Conservation (phyloP, 2,888 invertebrate genomes). For the Sesamia inferens region DNA sequence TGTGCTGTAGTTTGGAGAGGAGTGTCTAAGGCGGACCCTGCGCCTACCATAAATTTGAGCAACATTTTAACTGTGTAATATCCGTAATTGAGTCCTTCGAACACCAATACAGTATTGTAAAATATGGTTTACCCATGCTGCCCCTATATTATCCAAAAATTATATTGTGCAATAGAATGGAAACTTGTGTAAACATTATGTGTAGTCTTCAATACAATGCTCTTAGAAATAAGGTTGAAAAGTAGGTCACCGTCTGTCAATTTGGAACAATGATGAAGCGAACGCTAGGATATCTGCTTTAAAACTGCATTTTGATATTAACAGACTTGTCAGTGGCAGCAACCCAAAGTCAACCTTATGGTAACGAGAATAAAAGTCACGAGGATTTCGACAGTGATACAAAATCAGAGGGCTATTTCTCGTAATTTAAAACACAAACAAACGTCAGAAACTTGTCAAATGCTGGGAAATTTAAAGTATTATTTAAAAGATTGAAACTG, state of each 20-base stretch:
- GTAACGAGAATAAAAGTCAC: not conserved
- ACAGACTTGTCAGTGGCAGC: not conserved
- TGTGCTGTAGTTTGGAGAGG: no score
- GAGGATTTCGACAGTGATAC: not conserved
- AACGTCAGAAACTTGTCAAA: no score
- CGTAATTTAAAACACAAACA: no score
- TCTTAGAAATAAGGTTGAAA: no score
- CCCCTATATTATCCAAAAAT: not conserved
- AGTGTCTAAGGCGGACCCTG: no score
- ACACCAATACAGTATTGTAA: not conserved
- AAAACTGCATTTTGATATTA: not conserved
- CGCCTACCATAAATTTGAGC: no score
- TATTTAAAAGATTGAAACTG: no score
- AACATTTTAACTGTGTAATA: no score
- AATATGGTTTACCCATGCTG: not conserved
- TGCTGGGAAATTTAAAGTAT: no score
- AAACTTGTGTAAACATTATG: not conserved
- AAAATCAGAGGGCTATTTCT: no score
- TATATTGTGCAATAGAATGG: not conserved
- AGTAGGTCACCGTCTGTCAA: no score
- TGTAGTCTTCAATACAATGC: not conserved
- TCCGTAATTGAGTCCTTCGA: no score
- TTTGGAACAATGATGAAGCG: not conserved
- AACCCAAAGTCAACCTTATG: not conserved
- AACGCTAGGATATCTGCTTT: not conserved